These are phyloP conservation scores for Lucilia sericata DNA, from an alignment of 1,140 invertebrate species.

Conservation along the genomic window DNA sequence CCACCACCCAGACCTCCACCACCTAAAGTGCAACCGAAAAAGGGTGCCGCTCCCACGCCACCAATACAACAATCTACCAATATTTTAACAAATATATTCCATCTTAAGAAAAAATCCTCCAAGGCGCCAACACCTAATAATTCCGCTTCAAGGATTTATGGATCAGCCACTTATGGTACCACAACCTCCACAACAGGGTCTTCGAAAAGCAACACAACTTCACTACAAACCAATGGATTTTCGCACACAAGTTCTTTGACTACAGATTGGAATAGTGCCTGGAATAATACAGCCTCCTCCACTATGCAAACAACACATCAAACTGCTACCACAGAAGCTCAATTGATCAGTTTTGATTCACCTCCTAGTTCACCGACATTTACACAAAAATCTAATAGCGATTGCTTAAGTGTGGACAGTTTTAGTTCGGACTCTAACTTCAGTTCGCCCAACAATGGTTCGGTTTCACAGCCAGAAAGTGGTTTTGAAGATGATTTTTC, in stretches of 20 bases:
- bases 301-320: not conserved
- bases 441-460: conserved; percentile 72
- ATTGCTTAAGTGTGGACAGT: conserved; percentile 79
- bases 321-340: conserved; percentile 54
- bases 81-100: conserved; percentile 69
- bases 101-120: conserved; percentile 60
- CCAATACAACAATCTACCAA: conserved; percentile 65
- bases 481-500: conserved; percentile 83
- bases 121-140: conserved; percentile 53
- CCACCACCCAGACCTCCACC: conserved; percentile 65
- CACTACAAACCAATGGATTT: not conserved
- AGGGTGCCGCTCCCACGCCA: conserved; percentile 44
- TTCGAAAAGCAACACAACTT: not conserved
- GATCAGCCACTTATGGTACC: conserved; percentile 48
- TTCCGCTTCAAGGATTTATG: conserved; percentile 68
- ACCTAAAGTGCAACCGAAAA: conserved; percentile 56
- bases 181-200: not conserved
- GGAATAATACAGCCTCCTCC: conserved; percentile 50
- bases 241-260: conserved; percentile 42
- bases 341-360: conserved; percentile 74
- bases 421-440: conserved; percentile 76
- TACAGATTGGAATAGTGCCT: conserved; percentile 55
- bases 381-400: conserved; percentile 79
- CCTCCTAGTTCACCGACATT: conserved; percentile 80
- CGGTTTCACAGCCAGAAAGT: conserved; percentile 79